Base-by-base conservation (phyloP, 2,888 invertebrate species). In the Thereva nobilitata region DNA sequence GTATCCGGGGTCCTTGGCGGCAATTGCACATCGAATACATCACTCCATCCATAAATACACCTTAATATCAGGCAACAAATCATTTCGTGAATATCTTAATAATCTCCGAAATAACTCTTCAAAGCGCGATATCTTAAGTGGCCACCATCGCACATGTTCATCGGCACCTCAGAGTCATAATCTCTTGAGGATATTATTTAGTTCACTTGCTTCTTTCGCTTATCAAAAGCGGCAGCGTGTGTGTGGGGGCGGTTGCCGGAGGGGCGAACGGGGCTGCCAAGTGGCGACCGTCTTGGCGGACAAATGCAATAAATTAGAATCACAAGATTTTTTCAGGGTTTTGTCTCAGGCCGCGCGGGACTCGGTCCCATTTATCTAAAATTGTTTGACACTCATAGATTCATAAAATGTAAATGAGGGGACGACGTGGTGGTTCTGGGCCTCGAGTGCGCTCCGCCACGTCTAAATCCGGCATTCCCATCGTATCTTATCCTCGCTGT, bases 301-400 rank as follows among this genome's bases (percentile, higher is more conserved):
- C 61, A 42, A 37, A 66, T 61, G 61, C 61, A 68, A 68, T 68
- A 68, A 68, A 68, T 68, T 66, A 68, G 66, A 68, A 61, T 66
- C 50, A 55, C 54, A 23, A 23, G 54, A 54, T 35, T 40, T 41
- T 65, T 54, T 65, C 40, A 65, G 50, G 40, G 64, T 45, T 64
- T 57, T 50, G 47, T 23, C 37, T 47, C n/a, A 12, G 53, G 23
- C 23, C 66, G 49, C 45, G 45, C 49, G 52, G 57, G 49, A 56
- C 65, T 66, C 47, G 52, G 57, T 45, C 59, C 65, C 67, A 70
- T 70, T 70, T 69, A 70, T 70, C 68, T 70, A 67, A 69, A 67
- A 69, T 66, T 70, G 70, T 70, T 69, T 70, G 70, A 70, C 70
- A 70, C 66, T 69, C 68, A 68, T 67, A 67, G 70, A 70, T 68